These are phyloP conservation scores for Calvadosia cruxmelitensis DNA, from an alignment of 30 jellyfish, hydroid and myxozoan species.

Conservation along the genomic window DNA sequence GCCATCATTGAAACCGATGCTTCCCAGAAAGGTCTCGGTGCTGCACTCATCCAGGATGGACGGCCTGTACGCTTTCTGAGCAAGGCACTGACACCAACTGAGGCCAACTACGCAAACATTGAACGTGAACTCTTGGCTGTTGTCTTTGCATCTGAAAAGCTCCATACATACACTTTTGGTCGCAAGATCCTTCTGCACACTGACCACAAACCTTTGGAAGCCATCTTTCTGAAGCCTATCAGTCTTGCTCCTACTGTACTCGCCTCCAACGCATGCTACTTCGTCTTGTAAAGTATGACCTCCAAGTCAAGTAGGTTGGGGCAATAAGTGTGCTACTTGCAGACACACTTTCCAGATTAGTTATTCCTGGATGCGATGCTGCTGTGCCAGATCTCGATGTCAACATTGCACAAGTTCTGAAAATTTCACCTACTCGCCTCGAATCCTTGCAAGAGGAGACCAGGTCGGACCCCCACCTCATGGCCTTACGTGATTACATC, in stretches of 20 bases:
- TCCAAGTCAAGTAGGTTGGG: conserved; percentile 1
- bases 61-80: conserved; percentile 6
- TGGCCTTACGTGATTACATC: background rate
- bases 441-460: background rate
- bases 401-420: conserved; percentile 12
- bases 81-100: conserved; percentile 6
- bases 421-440: conserved; percentile 2
- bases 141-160: conserved; percentile 12
- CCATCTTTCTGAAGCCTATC: conserved; percentile 11
- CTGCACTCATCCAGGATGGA: conserved; percentile 9
- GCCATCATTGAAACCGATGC: conserved; percentile 1
- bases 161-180: conserved; percentile 7
- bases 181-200: background rate
- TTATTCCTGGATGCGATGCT: conserved; percentile 5
- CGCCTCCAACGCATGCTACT: conserved; percentile 6
- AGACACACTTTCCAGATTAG: conserved; percentile 17
- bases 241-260: conserved; percentile 15
- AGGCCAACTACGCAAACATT: conserved; percentile 6
- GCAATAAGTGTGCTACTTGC: conserved; percentile 7
- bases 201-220: background rate
- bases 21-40: background rate
- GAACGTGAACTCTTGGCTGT: conserved; percentile 2
- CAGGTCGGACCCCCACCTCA: background rate
- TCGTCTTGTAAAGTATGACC: conserved; percentile 2
- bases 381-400: conserved; percentile 13